phyloP scores from a whole-genome alignment of 1,140 invertebrate species.

The Heliconius hermathena region DNA sequence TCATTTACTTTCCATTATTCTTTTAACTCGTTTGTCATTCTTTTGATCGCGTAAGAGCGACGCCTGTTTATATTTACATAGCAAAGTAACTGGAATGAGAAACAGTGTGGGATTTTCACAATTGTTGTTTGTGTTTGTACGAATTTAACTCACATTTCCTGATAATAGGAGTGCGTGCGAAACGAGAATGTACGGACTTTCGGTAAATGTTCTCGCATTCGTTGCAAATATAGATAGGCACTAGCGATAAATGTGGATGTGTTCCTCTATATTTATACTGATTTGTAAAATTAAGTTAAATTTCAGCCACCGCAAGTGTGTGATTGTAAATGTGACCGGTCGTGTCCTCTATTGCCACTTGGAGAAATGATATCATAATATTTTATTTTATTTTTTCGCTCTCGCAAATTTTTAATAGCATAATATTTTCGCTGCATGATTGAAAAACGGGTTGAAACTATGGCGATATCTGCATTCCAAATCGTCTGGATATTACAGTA shows the following conservation, averaged over 20 bases:
- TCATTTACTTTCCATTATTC: slow-evolving; percentile 79
- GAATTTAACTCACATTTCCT: slow-evolving; percentile 49
- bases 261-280: not conserved
- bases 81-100: slow-evolving; percentile 67
- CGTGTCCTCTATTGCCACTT: no score
- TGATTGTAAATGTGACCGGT: no score
- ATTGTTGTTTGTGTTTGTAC: slow-evolving; percentile 58
- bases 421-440: slow-evolving; percentile 18
- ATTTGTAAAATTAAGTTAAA: no score
- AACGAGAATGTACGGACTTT: slow-evolving; percentile 35
- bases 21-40: slow-evolving; percentile 77
- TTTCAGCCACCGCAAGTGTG: no score
- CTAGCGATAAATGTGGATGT: not conserved
- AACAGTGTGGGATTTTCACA: slow-evolving; percentile 53
- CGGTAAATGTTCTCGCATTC: slow-evolving; percentile 33
- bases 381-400: no score
- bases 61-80: slow-evolving; percentile 71
- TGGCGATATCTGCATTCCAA: slow-evolving; percentile 17
- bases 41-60: slow-evolving; percentile 68
- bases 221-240: not conserved
- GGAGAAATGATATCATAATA: no score
- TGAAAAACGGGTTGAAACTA: slow-evolving; percentile 4
- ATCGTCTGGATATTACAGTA: not conserved
- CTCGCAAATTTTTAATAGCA: not conserved
- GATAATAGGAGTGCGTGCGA: slow-evolving; percentile 44